Evolutionary conservation across 2,888 invertebrate genomes (phyloP), one percentile per base, ranked within the genome.

Genomic region (Caenorhabditis macrosperma): DNA sequence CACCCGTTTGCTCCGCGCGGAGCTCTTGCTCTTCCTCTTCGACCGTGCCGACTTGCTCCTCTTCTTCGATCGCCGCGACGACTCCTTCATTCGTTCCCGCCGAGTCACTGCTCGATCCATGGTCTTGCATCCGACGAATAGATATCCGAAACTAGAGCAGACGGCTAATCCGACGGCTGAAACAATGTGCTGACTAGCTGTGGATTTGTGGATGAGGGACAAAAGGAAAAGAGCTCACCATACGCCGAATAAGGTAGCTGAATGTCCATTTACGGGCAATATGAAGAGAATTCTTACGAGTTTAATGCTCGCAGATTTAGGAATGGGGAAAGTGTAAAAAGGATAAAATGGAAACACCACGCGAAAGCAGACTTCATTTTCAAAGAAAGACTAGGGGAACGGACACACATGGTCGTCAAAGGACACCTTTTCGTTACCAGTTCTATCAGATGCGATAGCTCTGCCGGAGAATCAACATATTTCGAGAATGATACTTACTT

Each of bases 51-150:
- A 52, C 38, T 69, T 28, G 0, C 41, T 44, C 28, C 44, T 60
- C 26, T 46, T 54, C 61, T 61, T 61, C 17, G 46, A 50, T 20
- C 71, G n/a, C 67, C 60, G 28, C 44, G 50, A 48, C 26, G 55
- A 46, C 64, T 61, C 54, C 10, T 30, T 38, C 69, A 50, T 48
- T 28, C 71, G 38, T 28, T 52, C 48, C 17, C 50, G 26, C 22
- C 68, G 66, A 41, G 66, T 44, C 28, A 54, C 54, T 10, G 66
- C 66, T 20, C 66, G 54, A 54, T 66, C 66, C 2, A 54, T 54
- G 22, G 66, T 66, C 22, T 35, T 26, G 30, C 66, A 66, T 6
- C 66, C 66, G 44, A 66, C 30, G n/a, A 66, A 44, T 26, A 54
- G 26, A 20, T 54, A 28, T 10, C 52, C 28, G 9, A 66, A 54